These are phyloP conservation scores for Chloroclystis v-ata DNA, from an alignment of 2,888 invertebrate genomes.

Conservation along the genomic window DNA sequence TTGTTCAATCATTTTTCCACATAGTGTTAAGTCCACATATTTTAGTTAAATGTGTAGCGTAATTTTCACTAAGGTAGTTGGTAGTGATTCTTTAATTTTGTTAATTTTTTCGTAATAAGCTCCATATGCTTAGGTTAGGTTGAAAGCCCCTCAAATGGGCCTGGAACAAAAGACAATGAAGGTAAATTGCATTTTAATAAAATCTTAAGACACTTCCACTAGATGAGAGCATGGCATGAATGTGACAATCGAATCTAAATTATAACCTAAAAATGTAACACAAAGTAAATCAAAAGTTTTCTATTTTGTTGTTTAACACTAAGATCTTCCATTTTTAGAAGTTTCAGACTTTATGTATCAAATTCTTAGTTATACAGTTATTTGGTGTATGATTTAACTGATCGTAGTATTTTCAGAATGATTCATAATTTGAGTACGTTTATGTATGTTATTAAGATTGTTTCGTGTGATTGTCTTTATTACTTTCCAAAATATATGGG, in stretches of 20 bases:
- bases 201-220: conserved; percentile 27
- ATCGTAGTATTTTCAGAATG: no score
- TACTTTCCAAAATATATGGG: conserved; percentile 21
- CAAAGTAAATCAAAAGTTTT: no score
- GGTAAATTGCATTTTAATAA: conserved; percentile 61
- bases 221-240: conserved; percentile 27
- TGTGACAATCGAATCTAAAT: conserved; percentile 20
- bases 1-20: conserved; percentile 76
- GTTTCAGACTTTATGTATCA: no score
- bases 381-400: no score
- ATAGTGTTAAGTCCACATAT: conserved; percentile 72
- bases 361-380: no score
- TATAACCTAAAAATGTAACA: not conserved
- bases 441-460: conserved; percentile 53
- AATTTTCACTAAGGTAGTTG: conserved; percentile 69
- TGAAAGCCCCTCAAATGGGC: conserved; percentile 59
- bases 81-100: conserved; percentile 75
- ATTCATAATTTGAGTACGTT: conserved; percentile 46
- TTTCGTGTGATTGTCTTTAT: conserved; percentile 50
- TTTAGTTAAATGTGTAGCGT: conserved; percentile 72
- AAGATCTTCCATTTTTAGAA: no score
- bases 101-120: conserved; percentile 69
- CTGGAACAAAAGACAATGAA: conserved; percentile 75
- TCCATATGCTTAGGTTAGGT: conserved; percentile 69
- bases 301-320: no score